Conservation (phyloP, 2,113 vertebrate species). For the Brienomyrus longianalis region DNA sequence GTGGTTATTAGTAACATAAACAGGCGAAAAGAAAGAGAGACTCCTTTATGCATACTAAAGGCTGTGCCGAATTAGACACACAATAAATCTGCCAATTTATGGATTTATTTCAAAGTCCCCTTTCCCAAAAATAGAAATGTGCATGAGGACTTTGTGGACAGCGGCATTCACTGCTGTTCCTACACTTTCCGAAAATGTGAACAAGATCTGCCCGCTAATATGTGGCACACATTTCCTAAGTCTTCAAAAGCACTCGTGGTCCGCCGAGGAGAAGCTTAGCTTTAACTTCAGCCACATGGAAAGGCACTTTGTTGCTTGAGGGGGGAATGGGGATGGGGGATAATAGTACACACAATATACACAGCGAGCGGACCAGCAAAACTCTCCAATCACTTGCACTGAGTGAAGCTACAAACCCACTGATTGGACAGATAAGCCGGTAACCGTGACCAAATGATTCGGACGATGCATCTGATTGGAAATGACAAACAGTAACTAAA, state of each 20-base stretch:
- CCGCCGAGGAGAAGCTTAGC: not conserved
- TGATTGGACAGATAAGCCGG: not conserved
- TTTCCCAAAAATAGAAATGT: not conserved
- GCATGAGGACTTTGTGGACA: not conserved
- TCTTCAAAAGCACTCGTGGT: not conserved
- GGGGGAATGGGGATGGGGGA: not conserved
- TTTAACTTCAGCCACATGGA: not conserved
- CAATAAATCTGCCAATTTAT: not conserved
- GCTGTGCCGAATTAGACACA: not conserved
- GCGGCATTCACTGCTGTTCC: not conserved
- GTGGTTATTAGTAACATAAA: not conserved
- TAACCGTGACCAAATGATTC: not conserved
- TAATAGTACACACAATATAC: not conserved
- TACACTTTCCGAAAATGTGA: not conserved
- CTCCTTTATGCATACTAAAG: not conserved
- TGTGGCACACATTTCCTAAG: not conserved
- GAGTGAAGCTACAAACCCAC: not conserved
- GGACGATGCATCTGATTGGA: not conserved
- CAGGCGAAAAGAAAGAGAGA: not conserved
- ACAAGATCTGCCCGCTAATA: not conserved
- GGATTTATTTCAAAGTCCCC: not conserved
- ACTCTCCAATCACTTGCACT: not conserved
- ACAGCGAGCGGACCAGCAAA: not conserved
- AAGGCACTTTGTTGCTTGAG: not conserved
- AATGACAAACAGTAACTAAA: not conserved